phyloP scores from a whole-genome alignment of 2,888 invertebrate species.

The Hemaris fuciformis region DNA sequence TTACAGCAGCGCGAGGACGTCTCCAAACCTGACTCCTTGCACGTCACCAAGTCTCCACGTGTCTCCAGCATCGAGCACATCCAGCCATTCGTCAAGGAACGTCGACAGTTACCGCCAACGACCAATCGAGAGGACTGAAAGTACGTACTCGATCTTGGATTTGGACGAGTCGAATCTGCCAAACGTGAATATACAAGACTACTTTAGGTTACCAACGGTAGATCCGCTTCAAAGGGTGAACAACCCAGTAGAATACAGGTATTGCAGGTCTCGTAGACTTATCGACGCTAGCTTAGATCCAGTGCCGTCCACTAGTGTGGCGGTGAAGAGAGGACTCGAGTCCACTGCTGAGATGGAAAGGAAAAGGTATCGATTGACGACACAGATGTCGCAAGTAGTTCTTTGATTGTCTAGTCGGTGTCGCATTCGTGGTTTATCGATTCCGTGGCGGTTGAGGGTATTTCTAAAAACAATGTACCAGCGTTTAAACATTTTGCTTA shows the following conservation, averaged over 20 bases:
- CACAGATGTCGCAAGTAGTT: conserved; percentile 68
- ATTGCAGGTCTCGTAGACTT: conserved; percentile 58
- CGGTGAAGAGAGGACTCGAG: conserved; percentile 65
- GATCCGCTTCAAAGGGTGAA: conserved; percentile 58
- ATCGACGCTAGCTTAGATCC: conserved; percentile 60
- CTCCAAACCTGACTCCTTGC: conserved; percentile 61
- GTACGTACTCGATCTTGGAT: conserved; percentile 50
- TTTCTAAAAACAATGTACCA: background rate
- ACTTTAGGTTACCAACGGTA: conserved; percentile 51
- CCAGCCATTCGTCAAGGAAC: conserved; percentile 49
- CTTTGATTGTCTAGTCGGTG: conserved; percentile 63
- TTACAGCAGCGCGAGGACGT: conserved; percentile 65
- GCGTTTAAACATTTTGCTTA: background rate
- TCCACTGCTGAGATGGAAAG: conserved; percentile 57
- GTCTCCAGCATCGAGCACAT: conserved; percentile 54
- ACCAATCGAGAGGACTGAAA: conserved; percentile 33
- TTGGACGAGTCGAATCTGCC: conserved; percentile 42
- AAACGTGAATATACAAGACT: conserved; percentile 39
- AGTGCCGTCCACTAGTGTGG: conserved; percentile 54
- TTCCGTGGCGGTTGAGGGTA: background rate
- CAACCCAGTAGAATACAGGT: conserved; percentile 57
- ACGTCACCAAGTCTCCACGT: conserved; percentile 57
- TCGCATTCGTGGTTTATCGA: conserved; percentile 32
- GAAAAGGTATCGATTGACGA: conserved; percentile 60
- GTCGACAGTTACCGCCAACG: conserved; percentile 50